Evolutionary conservation across 2,797 vertebrate species (phyloP), one percentile per base, ranked within the genome.

Genomic region (Ficedula albicollis): DNA sequence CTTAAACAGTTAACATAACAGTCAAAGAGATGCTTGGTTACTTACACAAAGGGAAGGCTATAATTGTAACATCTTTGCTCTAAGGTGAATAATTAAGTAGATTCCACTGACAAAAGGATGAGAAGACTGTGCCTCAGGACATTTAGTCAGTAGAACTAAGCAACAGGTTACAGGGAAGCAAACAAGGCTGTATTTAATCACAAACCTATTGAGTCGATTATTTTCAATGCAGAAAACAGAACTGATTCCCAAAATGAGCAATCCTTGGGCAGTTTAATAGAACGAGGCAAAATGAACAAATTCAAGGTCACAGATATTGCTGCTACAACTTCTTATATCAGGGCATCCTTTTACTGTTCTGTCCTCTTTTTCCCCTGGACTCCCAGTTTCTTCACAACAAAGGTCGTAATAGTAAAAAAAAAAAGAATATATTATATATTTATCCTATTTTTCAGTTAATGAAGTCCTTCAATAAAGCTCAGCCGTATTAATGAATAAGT

Each of bases 51-150:
- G 81, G 60, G 41, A 95, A 96, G 87, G 94, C 93, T 96, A 63
- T 89, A 95, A 94, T 93, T 96, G 91, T 94, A 96, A 92, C 84
- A 95, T 89, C 93, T 91, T 95, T 91, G 90, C 92, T 95, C 76
- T 87, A 82, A 95, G 94, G 95, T 93, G 94, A 97, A 96, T 91
- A 95, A 97, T 97, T 96, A 97, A 95, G 95, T 83, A 95, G 94
- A 96, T 88, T 95, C 91, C 92, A 91, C 94, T 95, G 93, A 95
- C 94, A 96, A 96, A 97, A 94, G 96, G 90, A 93, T 96, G 90
- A 94, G 95, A 97, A 94, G 79, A 92, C 80, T 94, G 76, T 93
- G 95, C 96, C 94, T 93, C 76, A 0, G 94, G 95, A 94, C 89
- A 96, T 96, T 90, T 48, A 95, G 87, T 91, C 80, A 91, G 78